phyloP scores from a whole-genome alignment of 2,797 vertebrate genomes.

The Takifugu ocellatus region DNA sequence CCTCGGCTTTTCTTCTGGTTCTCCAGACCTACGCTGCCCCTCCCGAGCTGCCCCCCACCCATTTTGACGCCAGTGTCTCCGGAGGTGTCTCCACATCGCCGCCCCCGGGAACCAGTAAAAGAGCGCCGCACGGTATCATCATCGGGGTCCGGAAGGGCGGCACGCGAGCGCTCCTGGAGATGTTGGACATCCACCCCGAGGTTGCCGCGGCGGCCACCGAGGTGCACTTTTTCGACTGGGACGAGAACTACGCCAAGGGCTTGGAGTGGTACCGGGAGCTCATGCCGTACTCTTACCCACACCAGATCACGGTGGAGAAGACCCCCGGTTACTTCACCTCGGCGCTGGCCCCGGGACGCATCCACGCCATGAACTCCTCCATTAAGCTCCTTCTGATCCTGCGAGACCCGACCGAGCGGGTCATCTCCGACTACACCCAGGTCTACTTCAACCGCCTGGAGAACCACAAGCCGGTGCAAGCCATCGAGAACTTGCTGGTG shows the following conservation, averaged over 20 bases:
- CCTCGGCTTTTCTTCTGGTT: conserved; percentile 82
- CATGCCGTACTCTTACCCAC: conserved; percentile 90
- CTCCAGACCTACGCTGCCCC: conserved; percentile 76
- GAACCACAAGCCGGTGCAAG: conserved; percentile 91
- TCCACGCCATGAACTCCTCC: conserved; percentile 89
- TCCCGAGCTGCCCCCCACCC: conserved; percentile 61
- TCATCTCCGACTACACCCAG: conserved; percentile 94
- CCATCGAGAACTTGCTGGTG: conserved; percentile 90
- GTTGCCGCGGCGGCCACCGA: conserved; percentile 90
- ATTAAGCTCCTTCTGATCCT: conserved; percentile 90
- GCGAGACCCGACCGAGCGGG: conserved; percentile 88
- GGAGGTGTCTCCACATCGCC: conserved; percentile 71
- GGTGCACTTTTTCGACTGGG: conserved; percentile 96
- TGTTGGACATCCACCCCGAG: conserved; percentile 92
- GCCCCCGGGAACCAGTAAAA: conserved; percentile 82
- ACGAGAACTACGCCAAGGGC: conserved; percentile 90
- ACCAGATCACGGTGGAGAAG: conserved; percentile 94
- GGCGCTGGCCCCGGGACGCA: conserved; percentile 84
- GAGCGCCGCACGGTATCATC: conserved; percentile 88
- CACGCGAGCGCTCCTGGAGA: conserved; percentile 88
- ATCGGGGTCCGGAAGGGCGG: conserved; percentile 92
- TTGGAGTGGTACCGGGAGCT: conserved; percentile 89
- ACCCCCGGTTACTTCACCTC: conserved; percentile 94
- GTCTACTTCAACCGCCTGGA: conserved; percentile 93
- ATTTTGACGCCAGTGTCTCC: conserved; percentile 76